Evolutionary conservation across 2,888 invertebrate species (phyloP).

Genomic region (Belgica antarctica): DNA sequence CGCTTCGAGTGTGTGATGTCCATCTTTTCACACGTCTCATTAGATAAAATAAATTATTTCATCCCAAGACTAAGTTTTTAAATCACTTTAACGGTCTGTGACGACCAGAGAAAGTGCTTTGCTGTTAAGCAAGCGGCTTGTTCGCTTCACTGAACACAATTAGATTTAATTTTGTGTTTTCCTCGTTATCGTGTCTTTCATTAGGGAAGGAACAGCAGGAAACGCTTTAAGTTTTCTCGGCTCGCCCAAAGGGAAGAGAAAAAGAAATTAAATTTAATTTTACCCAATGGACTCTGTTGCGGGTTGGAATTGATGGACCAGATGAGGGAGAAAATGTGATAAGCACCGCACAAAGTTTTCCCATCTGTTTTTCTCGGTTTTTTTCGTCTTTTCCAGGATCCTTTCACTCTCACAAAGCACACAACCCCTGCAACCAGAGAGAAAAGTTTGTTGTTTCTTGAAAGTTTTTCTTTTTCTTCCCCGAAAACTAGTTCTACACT

Average conservation of each 20-base stretch:
- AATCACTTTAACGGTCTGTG: not conserved
- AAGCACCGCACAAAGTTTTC: slow-evolving; percentile 39
- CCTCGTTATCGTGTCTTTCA: not conserved
- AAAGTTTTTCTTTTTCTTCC: slow-evolving; percentile 21
- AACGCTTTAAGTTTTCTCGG: not conserved
- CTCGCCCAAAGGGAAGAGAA: not conserved
- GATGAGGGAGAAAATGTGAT: slow-evolving; percentile 35
- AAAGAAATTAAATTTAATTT: slow-evolving; percentile 43
- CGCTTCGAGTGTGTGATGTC: slow-evolving; percentile 19
- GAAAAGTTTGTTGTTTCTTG: slow-evolving; percentile 12
- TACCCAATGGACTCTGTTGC: slow-evolving; percentile 32
- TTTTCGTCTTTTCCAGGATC: not conserved
- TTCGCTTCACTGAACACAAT: not conserved
- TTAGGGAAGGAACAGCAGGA: slow-evolving; percentile 20
- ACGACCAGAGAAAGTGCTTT: not conserved
- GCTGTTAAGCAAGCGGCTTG: too few species aligned
- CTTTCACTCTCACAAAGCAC: not conserved
- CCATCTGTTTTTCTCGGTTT: slow-evolving; percentile 28
- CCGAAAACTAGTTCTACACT: slow-evolving; percentile 16
- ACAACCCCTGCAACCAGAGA: not conserved
- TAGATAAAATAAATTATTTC: slow-evolving; percentile 37
- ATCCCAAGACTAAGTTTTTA: not conserved
- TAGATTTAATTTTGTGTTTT: slow-evolving; percentile 23
- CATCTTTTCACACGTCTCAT: slow-evolving; percentile 30
- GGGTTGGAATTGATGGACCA: slow-evolving; percentile 33